Evolutionary conservation across 1,140 invertebrate species (phyloP).

Genomic region (Rhopalosiphum maidis): DNA sequence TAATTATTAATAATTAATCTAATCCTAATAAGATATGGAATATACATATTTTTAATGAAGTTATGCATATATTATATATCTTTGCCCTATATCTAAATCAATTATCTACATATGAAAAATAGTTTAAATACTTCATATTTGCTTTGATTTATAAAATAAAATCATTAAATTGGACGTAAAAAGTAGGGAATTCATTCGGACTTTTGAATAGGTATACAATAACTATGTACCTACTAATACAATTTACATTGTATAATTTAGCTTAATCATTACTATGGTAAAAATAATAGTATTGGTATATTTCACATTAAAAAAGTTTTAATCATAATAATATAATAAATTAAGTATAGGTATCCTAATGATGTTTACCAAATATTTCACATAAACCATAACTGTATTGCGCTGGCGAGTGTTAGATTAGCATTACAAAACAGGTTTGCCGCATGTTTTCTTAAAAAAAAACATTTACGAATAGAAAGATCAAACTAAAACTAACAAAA

Average conservation of each 20-base stretch:
- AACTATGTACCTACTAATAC: not conserved
- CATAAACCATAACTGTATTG: not conserved
- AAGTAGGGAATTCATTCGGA: not conserved
- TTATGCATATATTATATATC: too few relatives aligned
- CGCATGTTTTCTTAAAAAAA: not conserved
- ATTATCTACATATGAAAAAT: not conserved
- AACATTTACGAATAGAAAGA: not conserved
- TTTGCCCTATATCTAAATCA: not conserved
- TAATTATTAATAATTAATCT: too few relatives aligned
- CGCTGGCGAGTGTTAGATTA: not conserved
- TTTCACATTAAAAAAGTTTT: not conserved
- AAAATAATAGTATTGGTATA: not conserved
- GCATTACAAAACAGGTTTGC: slow-evolving; percentile 4
- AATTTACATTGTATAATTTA: not conserved
- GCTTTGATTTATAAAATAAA: not conserved
- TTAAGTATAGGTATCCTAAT: not conserved
- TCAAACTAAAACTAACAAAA: not conserved
- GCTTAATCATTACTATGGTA: not conserved
- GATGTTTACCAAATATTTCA: slow-evolving; percentile 22
- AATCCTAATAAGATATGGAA: too few relatives aligned
- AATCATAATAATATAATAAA: not conserved
- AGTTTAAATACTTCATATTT: not conserved
- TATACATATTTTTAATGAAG: too few relatives aligned
- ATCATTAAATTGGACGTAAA: not conserved
- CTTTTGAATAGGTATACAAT: not conserved